Evolutionary conservation across 2,797 vertebrate species (phyloP).

Genomic region (Sebastes kiyomatsui): DNA sequence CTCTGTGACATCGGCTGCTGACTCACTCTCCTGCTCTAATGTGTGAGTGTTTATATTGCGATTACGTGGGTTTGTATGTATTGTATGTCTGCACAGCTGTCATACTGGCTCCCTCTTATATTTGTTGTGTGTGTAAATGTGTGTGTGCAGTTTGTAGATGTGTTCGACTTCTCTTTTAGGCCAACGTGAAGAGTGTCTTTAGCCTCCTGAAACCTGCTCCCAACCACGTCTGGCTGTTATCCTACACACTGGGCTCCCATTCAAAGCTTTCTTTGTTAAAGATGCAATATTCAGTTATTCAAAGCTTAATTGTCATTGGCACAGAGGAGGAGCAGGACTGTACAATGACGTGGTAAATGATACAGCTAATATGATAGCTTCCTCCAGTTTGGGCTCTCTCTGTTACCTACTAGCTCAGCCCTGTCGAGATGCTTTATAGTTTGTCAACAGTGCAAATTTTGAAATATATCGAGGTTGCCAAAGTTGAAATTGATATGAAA

Average conservation of each 20-base stretch:
- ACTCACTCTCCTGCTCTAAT: neutral
- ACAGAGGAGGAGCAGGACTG: neutral
- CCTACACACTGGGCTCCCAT: neutral
- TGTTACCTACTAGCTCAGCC: neutral
- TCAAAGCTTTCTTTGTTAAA: neutral
- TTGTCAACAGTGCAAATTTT: neutral
- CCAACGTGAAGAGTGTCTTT: neutral
- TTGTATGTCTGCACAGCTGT: neutral
- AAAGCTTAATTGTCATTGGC: neutral
- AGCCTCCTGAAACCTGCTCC: neutral
- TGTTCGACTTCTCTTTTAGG: neutral
- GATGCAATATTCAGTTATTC: neutral
- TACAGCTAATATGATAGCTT: neutral
- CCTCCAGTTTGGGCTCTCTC: neutral
- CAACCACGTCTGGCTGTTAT: neutral
- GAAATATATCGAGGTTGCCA: too few species aligned
- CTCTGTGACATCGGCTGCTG: neutral
- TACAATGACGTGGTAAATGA: neutral
- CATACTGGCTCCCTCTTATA: neutral
- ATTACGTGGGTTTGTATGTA: neutral
- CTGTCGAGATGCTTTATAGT: neutral
- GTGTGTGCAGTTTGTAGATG: neutral
- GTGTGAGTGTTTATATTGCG: neutral
- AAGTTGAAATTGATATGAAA: neutral
- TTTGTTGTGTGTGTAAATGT: neutral